Evolutionary conservation across 92 coral and sea anemone genomes (phyloP), one percentile per base, ranked within the genome.

Genomic region (Anthopleura xanthogrammica): DNA sequence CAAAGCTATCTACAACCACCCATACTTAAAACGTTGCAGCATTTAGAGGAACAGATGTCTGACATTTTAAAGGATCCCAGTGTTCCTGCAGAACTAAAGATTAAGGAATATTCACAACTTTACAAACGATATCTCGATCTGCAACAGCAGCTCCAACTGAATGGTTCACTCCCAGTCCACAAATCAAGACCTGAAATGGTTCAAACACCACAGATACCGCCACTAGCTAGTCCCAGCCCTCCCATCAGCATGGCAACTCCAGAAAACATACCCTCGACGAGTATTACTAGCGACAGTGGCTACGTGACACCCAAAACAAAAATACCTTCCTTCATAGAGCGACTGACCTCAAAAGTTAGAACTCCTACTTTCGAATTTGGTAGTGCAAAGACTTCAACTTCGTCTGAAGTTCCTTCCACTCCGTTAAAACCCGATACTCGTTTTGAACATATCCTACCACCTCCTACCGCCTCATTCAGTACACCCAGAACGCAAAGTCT

Each of bases 231-330:
- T 70, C 36, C 75, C 75, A 70, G 75, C 19, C 75, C 75, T 70
- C 40, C 23, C 40, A 70, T 70, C 75, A 70, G 75, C 14, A 19
- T 70, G 75, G 75, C 75, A 70, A 70, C 75, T 22, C 75, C 75
- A 39, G 75, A 70, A 70, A 70, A 70, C 40, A n/a, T 70, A 16
- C 40, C 64, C 12, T 57, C 64, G 12, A 57, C 64, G n/a, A 57
- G 64, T 57, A 9, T 57, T 4, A 12, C 64, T 24, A 70, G 75
- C 42, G 39, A 70, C 12, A 70, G 75, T 70, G 75, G 75, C 40
- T 70, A 16, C 19, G 75, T 70, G 19, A 70, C 75, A 36, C 75
- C 75, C 6, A 70, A 19, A n/a, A 36, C 75, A 5, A 70, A 70
- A 7, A 70, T 7, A n/a, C 40, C 75, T 70, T 57, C 64, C n/a